A percentile compares a stretch with the other conserved stretches of the same genome.
Evolutionary conservation across 2,797 vertebrate genomes (phyloP).

Genomic region (Tenualosa ilisha): DNA sequence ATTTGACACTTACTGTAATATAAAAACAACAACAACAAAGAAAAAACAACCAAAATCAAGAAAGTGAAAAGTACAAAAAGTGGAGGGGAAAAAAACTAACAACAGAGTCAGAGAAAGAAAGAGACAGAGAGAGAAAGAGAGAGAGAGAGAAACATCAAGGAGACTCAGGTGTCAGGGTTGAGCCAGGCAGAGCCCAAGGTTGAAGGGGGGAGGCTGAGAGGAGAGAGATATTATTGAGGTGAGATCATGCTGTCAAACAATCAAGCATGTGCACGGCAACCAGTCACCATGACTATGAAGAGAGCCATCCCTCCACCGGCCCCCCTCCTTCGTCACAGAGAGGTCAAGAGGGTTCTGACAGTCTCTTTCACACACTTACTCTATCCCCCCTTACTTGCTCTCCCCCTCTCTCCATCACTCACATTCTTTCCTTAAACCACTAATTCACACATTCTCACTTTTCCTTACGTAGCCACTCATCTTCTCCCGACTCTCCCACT

Average conservation of each 20-base stretch:
- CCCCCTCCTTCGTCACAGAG: neutral
- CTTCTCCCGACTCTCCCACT: neutral
- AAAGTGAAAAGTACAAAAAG: neutral
- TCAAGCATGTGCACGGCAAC: conserved; percentile 33
- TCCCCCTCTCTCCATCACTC: neutral
- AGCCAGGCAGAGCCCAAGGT: neutral
- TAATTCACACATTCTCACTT: neutral
- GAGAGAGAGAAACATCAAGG: neutral
- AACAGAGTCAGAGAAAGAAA: neutral
- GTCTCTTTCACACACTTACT: neutral
- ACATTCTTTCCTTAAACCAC: neutral
- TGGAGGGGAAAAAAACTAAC: neutral
- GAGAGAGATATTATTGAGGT: conserved; percentile 41
- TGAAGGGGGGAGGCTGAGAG: conserved; percentile 21
- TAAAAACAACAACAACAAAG: neutral
- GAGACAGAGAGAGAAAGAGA: neutral
- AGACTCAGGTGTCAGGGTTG: conserved; percentile 8
- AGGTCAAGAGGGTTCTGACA: conserved; percentile 8
- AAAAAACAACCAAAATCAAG: neutral
- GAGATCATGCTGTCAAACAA: conserved; percentile 26
- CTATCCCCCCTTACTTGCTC: neutral
- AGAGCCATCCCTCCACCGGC: neutral
- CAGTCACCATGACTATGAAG: conserved; percentile 41
- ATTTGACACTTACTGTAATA: conserved; percentile 7
- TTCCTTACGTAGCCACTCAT: neutral